Conservation (phyloP, 2,797 vertebrate genomes). For the Enteromius fasciolatus region DNA sequence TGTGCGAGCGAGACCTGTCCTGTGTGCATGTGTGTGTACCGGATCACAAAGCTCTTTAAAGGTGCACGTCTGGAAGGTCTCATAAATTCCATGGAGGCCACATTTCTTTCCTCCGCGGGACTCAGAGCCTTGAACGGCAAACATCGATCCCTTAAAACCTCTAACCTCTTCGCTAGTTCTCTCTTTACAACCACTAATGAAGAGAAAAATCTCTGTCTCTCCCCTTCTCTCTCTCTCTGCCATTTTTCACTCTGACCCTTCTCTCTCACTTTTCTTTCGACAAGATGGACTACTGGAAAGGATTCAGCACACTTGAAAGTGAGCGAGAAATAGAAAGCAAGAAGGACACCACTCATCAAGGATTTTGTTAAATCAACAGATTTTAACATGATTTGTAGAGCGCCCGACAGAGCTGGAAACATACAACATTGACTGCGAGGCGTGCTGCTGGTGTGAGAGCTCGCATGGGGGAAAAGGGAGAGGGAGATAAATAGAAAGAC, state of each 20-base stretch:
- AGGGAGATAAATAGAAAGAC: conserved; percentile 11
- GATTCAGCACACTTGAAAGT: conserved; percentile 82
- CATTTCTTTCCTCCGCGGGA: conserved; percentile 36
- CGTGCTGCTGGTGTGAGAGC: neutral
- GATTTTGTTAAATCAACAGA: conserved; percentile 48
- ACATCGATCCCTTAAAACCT: conserved; percentile 53
- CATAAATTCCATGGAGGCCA: conserved; percentile 49
- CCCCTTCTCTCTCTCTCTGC: conserved; percentile 19
- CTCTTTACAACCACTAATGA: conserved; percentile 53
- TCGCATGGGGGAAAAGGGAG: neutral
- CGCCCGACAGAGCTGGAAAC: neutral
- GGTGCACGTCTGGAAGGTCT: conserved; percentile 37
- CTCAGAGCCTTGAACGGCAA: conserved; percentile 42
- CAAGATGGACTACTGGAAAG: conserved; percentile 41
- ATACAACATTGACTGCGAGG: conserved; percentile 12
- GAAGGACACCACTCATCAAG: conserved; percentile 43
- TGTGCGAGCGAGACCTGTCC: neutral
- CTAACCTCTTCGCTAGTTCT: conserved; percentile 46
- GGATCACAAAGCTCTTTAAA: conserved; percentile 42
- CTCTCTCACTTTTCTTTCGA: conserved; percentile 30
- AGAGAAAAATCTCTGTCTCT: conserved; percentile 48
- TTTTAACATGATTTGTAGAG: conserved; percentile 40
- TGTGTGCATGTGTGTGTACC: conserved; percentile 28
- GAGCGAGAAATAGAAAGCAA: conserved; percentile 24
- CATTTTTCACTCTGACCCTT: conserved; percentile 43